Conservation (phyloP, 2,888 invertebrate genomes). For the Cheiracanthium punctorium region DNA sequence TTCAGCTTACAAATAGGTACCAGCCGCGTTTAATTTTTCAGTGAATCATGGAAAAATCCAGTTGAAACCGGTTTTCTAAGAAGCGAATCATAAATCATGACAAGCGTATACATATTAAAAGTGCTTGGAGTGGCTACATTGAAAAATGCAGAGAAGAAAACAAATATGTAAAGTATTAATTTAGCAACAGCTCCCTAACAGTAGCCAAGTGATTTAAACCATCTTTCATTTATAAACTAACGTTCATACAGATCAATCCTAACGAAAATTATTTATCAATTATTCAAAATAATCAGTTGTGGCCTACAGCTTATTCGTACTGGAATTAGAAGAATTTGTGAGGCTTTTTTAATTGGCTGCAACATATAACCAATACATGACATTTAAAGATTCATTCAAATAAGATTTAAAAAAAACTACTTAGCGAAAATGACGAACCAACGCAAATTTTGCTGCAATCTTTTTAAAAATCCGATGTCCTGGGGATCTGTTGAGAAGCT, state of each 20-base stretch:
- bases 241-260: too few relatives aligned
- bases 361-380: too few relatives aligned
- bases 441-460: too few relatives aligned
- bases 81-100: conserved; percentile 55
- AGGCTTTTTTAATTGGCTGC: too few relatives aligned
- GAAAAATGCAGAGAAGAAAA: conserved; percentile 60
- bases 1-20: conserved; percentile 27
- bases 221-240: background rate
- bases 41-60: conserved; percentile 22
- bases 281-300: too few relatives aligned
- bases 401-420: too few relatives aligned
- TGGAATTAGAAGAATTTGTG: too few relatives aligned
- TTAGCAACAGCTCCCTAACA: conserved; percentile 12
- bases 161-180: conserved; percentile 31
- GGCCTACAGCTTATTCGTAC: too few relatives aligned
- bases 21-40: conserved; percentile 34
- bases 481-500: conserved; percentile 32
- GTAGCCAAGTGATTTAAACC: background rate
- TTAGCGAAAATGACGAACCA: too few relatives aligned
- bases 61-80: conserved; percentile 13
- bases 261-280: too few relatives aligned
- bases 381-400: too few relatives aligned
- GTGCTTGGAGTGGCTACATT: conserved; percentile 69
- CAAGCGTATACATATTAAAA: conserved; percentile 65
- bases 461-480: background rate